Evolutionary conservation across 2,113 vertebrate genomes (phyloP), one percentile per base, ranked within the genome.

Genomic region (Sander vitreus): DNA sequence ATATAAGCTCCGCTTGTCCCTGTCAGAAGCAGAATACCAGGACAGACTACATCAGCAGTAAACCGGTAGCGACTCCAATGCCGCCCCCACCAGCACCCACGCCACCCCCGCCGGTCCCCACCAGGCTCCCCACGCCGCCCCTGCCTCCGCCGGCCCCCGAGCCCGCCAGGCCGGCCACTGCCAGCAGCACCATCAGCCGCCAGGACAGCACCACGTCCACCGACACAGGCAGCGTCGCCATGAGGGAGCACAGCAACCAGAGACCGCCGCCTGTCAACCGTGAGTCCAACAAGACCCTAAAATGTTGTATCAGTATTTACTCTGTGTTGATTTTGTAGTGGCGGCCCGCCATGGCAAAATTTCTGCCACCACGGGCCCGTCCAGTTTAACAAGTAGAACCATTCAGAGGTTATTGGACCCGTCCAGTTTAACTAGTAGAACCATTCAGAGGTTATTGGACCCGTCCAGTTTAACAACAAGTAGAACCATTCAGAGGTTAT

Each of bases 11-110:
- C 11, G 39, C 39, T 9, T 18, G 8, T 66, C 48, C 21, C 2
- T 12, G 76, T 0, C 94, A 99, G 98, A 99, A 99, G 48, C 98
- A 99, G 75, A 90, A 78, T 6, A 94, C 94, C 1, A 80, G 80
- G 84, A 92, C 93, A 0, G 97, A 98, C 55, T 93, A 92, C 0
- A 68, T 93, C 2, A 88, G 94, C 16, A 50, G 7, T 54, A 96
- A 95, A 27, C 92, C 93, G 0, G 47, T 83, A 0, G 84, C 59
- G 10, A 76, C 81, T 1, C 94, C 95, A 0, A 90, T 92, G 0
- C 39, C 39, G 33, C 33, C 33, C 5, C 78, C 92, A 2, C 93
- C 94, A 0, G 92, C 92, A 0, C 95, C 96, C 0, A 68, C 84
- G 0, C 89, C 95, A 0, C 94, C 96, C 0, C 83, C 91, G 0